Evolutionary conservation across 2,888 invertebrate genomes (phyloP), one percentile per base, ranked within the genome.

Genomic region (Andricus curvator): DNA sequence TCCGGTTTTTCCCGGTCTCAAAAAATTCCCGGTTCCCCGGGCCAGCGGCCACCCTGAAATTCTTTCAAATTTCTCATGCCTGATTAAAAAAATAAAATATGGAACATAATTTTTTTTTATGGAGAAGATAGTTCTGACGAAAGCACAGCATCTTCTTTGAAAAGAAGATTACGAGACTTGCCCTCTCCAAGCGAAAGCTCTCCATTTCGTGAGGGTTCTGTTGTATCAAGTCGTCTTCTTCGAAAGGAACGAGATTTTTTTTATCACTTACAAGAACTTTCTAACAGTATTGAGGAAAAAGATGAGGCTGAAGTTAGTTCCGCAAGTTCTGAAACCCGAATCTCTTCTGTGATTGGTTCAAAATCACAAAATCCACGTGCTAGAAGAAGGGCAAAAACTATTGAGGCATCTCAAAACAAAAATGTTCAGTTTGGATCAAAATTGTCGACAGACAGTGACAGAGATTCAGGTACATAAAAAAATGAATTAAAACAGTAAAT

Each of bases 271-370:
- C 84, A 85, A 37, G 82, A 77, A 15, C 51, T 78, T 8, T 78
- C 81, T 22, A 83, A 85, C 66, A 81, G 85, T 11, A 89, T 89
- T 79, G 90, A 89, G 48, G 90, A 90, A 70, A 85, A 84, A 62
- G 86, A 86, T 60, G 88, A 89, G 77, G 78, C 6, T 13, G 87
- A 88, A n/a, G 81, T 44, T 22, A 48, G 8, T 77, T 65, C 81
- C 67, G 60, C 70, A 78, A 56, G 17, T n/a, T 66, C 67, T 44
- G 68, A 33, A 78, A 20, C 20, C 25, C 77, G 13, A 80, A 77
- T 48, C 29, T 15, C 67, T 9, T 60, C 48, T 13, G 22, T 41
- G 22, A 48, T 29, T 17, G 67, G 78, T 6, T 64, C 67, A 1
- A 77, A 51, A 22, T 20, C 44, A 25, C 85, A 66, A 17, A 85